phyloP scores from a whole-genome alignment of 2,113 vertebrate genomes.

The Oncorhynchus clarkii region DNA sequence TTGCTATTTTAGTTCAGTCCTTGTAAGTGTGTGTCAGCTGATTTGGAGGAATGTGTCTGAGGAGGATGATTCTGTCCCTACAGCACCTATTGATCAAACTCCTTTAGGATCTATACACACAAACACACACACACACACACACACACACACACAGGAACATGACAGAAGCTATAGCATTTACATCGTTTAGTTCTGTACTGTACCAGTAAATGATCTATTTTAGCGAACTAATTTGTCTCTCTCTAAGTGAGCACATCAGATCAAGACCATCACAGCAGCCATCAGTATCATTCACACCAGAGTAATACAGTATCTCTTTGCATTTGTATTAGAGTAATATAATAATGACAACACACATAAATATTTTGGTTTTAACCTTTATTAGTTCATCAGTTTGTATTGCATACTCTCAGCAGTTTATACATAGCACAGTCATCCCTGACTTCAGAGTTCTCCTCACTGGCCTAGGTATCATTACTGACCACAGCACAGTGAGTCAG shows the following conservation, averaged over 20 bases:
- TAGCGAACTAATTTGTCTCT: no score
- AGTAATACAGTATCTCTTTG: not conserved
- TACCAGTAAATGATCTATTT: no score
- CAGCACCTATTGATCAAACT: conserved; percentile 50
- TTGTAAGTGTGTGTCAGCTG: not conserved
- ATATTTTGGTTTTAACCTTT: conserved; percentile 37
- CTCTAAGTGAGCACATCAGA: no score
- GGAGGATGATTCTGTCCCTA: not conserved
- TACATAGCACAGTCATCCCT: conserved; percentile 67
- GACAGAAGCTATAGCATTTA: no score
- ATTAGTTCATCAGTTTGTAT: conserved; percentile 69
- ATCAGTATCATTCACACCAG: no score
- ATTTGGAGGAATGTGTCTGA: not conserved
- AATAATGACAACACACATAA: conserved; percentile 3
- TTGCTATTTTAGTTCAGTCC: not conserved
- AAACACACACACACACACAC: no score
- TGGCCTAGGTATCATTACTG: no score
- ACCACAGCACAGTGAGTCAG: conserved; percentile 48
- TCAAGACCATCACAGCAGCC: no score
- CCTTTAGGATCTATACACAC: not conserved
- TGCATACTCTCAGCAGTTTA: conserved; percentile 70
- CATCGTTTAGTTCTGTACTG: no score
- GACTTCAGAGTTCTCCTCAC: conserved; percentile 26
- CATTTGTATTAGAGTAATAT: conserved; percentile 6
- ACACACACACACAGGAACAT: no score